Conservation (phyloP, 2,888 invertebrate genomes). For the Sphinx pinastri region DNA sequence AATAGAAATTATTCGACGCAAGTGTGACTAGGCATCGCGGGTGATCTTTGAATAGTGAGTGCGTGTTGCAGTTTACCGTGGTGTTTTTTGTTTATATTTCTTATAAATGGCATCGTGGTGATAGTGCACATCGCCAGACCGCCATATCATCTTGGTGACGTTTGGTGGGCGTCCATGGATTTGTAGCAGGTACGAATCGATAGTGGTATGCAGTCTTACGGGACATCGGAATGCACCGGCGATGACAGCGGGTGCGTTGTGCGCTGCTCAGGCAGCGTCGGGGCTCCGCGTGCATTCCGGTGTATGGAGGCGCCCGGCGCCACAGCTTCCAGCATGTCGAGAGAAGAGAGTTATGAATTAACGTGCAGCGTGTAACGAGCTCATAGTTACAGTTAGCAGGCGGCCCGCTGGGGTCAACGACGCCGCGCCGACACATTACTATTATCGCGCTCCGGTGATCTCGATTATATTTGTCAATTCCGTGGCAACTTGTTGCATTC, state of each 20-base stretch:
- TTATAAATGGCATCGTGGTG: conserved; percentile 34
- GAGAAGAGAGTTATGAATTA: conserved; percentile 10
- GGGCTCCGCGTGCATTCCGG: conserved; percentile 34
- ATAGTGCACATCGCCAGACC: conserved; percentile 24
- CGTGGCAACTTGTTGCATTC: conserved; percentile 27
- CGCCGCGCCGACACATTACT: conserved; percentile 32
- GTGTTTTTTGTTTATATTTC: conserved; percentile 31
- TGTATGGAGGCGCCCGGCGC: conserved; percentile 31
- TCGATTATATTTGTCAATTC: conserved; percentile 21
- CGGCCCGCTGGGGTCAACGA: conserved; percentile 41
- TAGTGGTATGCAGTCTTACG: conserved; percentile 35
- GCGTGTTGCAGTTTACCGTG: conserved; percentile 41
- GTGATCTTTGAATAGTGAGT: conserved; percentile 46
- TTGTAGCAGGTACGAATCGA: conserved; percentile 63
- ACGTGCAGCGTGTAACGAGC: conserved; percentile 24
- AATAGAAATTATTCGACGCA: conserved; percentile 34
- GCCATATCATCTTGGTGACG: conserved; percentile 27
- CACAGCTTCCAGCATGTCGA: conserved; percentile 1
- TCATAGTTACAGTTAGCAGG: conserved; percentile 37
- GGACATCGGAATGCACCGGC: conserved; percentile 54
- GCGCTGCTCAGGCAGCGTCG: conserved; percentile 42
- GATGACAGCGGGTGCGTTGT: conserved; percentile 20
- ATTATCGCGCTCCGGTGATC: conserved; percentile 26
- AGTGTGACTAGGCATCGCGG: conserved; percentile 48
- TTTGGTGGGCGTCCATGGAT: conserved; percentile 58